Conservation (phyloP, 2,113 vertebrate genomes). For the Ramphastos sulfuratus region DNA sequence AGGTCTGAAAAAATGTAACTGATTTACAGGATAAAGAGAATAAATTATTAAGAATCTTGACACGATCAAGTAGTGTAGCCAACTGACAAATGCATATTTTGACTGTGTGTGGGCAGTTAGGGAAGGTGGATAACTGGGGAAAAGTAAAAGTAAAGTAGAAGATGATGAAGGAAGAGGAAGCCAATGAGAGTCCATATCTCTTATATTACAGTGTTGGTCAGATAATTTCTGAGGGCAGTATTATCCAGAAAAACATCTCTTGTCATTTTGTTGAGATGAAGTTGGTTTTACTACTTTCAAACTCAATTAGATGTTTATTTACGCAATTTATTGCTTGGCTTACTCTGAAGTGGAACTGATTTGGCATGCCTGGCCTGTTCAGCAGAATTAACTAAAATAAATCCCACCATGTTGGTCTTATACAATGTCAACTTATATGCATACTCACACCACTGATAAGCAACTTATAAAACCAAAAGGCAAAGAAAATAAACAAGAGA, state of each 20-base stretch:
- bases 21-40: background rate
- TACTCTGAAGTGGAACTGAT: background rate
- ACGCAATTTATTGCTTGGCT: conserved; percentile 15
- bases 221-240: background rate
- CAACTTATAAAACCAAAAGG: background rate
- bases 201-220: background rate
- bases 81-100: background rate
- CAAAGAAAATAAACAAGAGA: background rate
- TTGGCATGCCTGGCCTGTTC: background rate
- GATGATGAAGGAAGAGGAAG: background rate
- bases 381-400: background rate
- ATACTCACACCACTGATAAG: background rate
- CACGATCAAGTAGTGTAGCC: background rate
- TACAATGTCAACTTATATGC: background rate
- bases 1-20: background rate
- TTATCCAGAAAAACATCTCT: conserved; percentile 10
- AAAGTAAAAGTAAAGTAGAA: background rate
- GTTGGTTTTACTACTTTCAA: conserved; percentile 16
- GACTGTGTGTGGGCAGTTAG: background rate
- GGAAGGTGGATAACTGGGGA: background rate
- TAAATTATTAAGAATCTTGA: background rate
- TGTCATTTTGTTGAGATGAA: conserved; percentile 21
- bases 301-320: conserved; percentile 33
- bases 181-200: background rate
- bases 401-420: background rate